Conservation (phyloP, 2,888 invertebrate genomes). For the Prostheceraeus crozeri region DNA sequence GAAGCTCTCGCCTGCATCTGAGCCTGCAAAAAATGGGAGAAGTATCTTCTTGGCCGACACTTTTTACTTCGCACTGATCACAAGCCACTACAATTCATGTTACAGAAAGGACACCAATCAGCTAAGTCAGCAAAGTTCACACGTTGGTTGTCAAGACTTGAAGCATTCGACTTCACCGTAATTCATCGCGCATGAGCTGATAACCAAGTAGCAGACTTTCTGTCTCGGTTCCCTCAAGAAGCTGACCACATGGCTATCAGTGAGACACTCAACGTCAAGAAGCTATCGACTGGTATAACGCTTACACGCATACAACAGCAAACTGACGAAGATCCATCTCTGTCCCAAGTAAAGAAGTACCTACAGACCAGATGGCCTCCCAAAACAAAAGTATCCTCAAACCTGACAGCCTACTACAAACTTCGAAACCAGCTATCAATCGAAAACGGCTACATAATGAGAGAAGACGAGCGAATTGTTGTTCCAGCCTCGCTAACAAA, state of each 20-base stretch:
- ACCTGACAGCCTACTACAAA: neutral
- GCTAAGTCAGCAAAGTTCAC: slow-evolving; percentile 16
- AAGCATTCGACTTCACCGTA: neutral
- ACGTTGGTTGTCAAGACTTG: slow-evolving; percentile 8
- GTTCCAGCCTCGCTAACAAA: neutral
- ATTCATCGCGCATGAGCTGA: neutral
- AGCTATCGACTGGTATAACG: neutral
- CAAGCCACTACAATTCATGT: neutral
- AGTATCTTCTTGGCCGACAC: no score
- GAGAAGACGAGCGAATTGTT: slow-evolving; percentile 2
- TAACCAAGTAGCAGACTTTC: neutral
- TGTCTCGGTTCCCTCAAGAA: slow-evolving; percentile 6
- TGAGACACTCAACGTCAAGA: neutral
- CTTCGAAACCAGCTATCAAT: slow-evolving; percentile 6
- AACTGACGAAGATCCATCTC: neutral
- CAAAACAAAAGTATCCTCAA: neutral
- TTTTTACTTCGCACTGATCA: no score
- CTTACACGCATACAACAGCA: neutral
- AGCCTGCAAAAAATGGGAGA: neutral
- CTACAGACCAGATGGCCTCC: slow-evolving; percentile 9
- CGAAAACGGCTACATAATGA: neutral
- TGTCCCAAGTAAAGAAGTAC: neutral
- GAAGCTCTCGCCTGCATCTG: neutral
- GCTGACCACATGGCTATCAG: neutral
- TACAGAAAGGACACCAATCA: slow-evolving; percentile 1